Percentiles rank a stretch among this genome's conserved stretches.
Conservation (phyloP, 1,140 invertebrate species). For the Hypsibius dujardini region DNA sequence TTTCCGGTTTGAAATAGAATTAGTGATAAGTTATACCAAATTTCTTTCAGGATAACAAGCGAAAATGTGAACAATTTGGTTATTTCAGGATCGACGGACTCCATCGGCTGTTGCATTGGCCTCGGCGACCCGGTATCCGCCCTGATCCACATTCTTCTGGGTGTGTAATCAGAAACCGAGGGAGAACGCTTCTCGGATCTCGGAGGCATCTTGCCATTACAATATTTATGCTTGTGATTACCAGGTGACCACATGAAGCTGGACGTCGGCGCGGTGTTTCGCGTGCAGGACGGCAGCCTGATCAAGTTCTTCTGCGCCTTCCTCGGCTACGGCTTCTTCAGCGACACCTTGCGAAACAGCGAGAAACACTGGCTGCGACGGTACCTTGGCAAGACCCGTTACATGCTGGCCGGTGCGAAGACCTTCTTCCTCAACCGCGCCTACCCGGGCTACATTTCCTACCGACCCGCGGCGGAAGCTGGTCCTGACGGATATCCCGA, state of each 20-base stretch:
- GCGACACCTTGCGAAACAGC: constrained; percentile 61
- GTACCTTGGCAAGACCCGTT: constrained; percentile 11
- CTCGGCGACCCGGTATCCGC: not conserved
- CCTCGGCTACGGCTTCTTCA: constrained; percentile 14
- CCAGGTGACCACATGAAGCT: not conserved
- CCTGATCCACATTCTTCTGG: not conserved
- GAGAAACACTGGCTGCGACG: constrained; percentile 38
- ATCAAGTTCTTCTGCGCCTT: constrained; percentile 9
- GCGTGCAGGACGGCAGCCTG: not conserved
- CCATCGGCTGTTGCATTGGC: constrained; percentile 24
- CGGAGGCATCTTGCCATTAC: not conserved
- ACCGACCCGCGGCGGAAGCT: not conserved
- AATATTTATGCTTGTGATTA: not conserved
- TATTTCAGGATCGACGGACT: constrained; percentile 26
- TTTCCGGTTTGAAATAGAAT: no score
- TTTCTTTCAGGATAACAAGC: constrained; percentile 6
- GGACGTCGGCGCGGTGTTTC: constrained; percentile 9
- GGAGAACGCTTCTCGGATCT: not conserved
- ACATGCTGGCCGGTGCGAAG: constrained; percentile 24
- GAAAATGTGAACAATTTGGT: not conserved
- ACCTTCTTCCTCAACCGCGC: constrained; percentile 28
- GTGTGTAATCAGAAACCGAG: not conserved
- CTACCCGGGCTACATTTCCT: constrained; percentile 26
- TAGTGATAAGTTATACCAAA: not conserved
- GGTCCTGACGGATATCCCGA: constrained; percentile 5